Percentiles rank a stretch among this genome's conserved stretches.
These are phyloP conservation scores for Sebastes vulpes DNA, from an alignment of 2,797 vertebrate species.

Conservation along the genomic window DNA sequence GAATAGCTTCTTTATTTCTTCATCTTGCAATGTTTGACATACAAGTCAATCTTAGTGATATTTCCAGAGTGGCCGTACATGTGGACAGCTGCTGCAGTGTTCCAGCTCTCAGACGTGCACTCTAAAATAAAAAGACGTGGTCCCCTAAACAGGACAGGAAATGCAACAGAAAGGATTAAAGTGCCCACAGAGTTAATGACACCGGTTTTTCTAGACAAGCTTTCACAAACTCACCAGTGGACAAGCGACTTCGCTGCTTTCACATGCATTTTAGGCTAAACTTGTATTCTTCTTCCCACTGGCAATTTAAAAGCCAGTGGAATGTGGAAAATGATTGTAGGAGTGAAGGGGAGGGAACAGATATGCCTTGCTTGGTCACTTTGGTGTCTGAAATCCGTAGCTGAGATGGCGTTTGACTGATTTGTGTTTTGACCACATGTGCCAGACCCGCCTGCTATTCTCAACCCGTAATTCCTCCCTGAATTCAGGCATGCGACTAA, in stretches of 20 bases:
- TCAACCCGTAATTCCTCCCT: conserved; percentile 78
- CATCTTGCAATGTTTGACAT: neutral
- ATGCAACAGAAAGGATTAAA: conserved; percentile 43
- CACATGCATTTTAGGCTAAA: conserved; percentile 83
- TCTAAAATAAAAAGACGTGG: conserved; percentile 11
- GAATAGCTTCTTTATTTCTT: neutral
- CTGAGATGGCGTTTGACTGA: conserved; percentile 80
- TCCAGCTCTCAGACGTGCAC: neutral
- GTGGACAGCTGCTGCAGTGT: neutral
- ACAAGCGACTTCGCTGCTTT: conserved; percentile 52
- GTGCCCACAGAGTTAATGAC: conserved; percentile 52
- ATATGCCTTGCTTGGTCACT: conserved; percentile 82
- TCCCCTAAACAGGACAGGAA: conserved; percentile 32
- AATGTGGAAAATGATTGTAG: conserved; percentile 88
- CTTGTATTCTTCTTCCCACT: conserved; percentile 85
- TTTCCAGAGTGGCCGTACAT: neutral
- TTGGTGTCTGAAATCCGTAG: conserved; percentile 77
- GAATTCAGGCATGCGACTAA: conserved; percentile 75
- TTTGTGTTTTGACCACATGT: conserved; percentile 82
- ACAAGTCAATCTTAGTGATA: neutral
- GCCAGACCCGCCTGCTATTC: conserved; percentile 78
- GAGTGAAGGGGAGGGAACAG: conserved; percentile 81
- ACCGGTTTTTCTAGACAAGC: conserved; percentile 13
- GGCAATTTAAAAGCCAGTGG: conserved; percentile 88
- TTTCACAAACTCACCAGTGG: conserved; percentile 47